These are phyloP conservation scores for Leucopternis melanops DNA, from an alignment of 2,113 vertebrate genomes.

Conservation along the genomic window DNA sequence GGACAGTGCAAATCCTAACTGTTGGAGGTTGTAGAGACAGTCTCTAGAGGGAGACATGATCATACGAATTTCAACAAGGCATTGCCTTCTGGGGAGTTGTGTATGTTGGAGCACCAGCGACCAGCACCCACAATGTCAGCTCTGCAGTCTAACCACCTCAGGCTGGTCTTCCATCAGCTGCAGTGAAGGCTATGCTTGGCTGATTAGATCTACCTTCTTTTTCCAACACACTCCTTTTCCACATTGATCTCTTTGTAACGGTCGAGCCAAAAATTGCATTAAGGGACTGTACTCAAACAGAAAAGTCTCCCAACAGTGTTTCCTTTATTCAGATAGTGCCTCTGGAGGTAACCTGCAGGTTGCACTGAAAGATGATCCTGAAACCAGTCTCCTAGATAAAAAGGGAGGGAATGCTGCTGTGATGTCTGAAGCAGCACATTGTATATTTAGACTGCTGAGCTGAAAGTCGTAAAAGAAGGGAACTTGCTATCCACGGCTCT, in stretches of 20 bases:
- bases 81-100: not conserved
- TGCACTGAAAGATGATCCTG: not conserved
- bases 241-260: not conserved
- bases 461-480: not conserved
- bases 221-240: not conserved
- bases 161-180: not conserved
- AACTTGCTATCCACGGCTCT: not conserved
- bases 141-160: not conserved
- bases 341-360: not conserved
- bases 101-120: not conserved
- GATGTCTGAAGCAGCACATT: not conserved
- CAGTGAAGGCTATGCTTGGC: not conserved
- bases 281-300: not conserved
- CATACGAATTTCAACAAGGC: not conserved
- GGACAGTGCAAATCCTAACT: not conserved
- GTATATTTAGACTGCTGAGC: not conserved
- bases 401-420: not conserved
- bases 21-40: not conserved
- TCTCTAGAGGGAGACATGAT: conserved; percentile 11
- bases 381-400: not conserved
- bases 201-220: not conserved
- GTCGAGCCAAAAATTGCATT: not conserved
- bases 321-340: not conserved
- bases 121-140: not conserved
- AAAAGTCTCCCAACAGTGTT: not conserved